Evolutionary conservation across 2,113 vertebrate genomes (phyloP).

Genomic region (Percina caprodes): DNA sequence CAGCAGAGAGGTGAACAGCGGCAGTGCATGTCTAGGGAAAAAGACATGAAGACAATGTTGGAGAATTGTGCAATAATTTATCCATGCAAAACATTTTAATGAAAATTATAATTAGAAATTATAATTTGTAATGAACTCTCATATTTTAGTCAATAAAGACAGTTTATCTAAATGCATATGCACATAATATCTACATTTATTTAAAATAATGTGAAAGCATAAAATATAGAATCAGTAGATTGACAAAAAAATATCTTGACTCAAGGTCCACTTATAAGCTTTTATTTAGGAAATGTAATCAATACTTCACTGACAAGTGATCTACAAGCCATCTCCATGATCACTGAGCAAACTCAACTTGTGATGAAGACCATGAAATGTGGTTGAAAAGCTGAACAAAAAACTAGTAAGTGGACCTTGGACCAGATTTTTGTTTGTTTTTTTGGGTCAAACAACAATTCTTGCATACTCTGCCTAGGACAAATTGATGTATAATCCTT

Average conservation of each 20-base stretch:
- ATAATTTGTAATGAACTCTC: not conserved
- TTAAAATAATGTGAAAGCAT: not conserved
- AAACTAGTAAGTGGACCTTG: too few species aligned
- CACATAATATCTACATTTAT: not conserved
- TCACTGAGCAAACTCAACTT: not conserved
- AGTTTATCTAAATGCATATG: not conserved
- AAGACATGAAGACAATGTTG: not conserved
- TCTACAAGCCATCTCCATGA: not conserved
- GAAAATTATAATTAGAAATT: not conserved
- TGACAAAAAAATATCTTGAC: not conserved
- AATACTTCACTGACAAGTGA: not conserved
- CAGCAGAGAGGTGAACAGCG: conserved; percentile 96
- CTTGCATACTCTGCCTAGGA: not conserved
- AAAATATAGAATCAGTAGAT: too few species aligned
- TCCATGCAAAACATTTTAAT: not conserved
- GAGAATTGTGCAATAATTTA: not conserved
- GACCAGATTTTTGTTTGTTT: not conserved
- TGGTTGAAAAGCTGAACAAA: not conserved
- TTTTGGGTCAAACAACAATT: not conserved
- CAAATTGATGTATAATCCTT: not conserved
- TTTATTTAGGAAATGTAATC: not conserved
- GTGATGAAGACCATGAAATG: not conserved
- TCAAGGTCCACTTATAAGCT: not conserved
- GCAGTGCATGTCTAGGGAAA: conserved; percentile 90
- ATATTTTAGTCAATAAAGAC: not conserved